These are phyloP conservation scores for Helleia helle DNA, from an alignment of 2,888 invertebrate genomes.

Conservation along the genomic window DNA sequence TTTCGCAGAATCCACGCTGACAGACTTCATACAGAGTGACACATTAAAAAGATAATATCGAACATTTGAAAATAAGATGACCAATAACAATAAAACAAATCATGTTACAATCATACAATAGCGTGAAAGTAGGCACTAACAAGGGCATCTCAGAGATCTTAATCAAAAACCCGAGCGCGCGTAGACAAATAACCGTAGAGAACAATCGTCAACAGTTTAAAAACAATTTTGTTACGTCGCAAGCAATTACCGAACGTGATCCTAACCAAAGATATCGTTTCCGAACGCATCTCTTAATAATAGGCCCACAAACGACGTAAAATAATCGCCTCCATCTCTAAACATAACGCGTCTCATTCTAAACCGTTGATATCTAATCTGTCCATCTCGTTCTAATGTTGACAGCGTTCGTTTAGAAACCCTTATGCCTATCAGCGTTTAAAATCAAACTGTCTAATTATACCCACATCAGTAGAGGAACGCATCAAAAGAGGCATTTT, in stretches of 20 bases:
- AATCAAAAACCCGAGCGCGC: slow-evolving; percentile 48
- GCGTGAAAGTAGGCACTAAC: slow-evolving; percentile 39
- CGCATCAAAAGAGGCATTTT: slow-evolving; percentile 62
- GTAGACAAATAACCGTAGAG: slow-evolving; percentile 67
- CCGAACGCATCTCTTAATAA: slow-evolving; percentile 66
- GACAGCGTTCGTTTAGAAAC: slow-evolving; percentile 59
- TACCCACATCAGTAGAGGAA: slow-evolving; percentile 69
- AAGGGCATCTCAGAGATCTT: slow-evolving; percentile 41
- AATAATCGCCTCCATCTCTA: slow-evolving; percentile 49
- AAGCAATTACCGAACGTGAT: slow-evolving; percentile 66
- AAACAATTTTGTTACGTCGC: slow-evolving; percentile 66
- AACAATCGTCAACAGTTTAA: slow-evolving; percentile 66
- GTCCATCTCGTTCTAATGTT: slow-evolving; percentile 37
- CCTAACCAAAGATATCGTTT: slow-evolving; percentile 47
- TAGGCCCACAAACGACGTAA: slow-evolving; percentile 44
- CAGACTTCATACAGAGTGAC: not conserved
- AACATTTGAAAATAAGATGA: slow-evolving; percentile 10
- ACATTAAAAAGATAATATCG: slow-evolving; percentile 1
- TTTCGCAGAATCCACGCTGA: not conserved
- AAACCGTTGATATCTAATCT: slow-evolving; percentile 23
- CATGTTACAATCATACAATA: slow-evolving; percentile 20
- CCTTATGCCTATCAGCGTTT: slow-evolving; percentile 53
- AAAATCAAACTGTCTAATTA: slow-evolving; percentile 69
- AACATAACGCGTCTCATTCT: slow-evolving; percentile 33
- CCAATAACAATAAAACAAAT: slow-evolving; percentile 12